These are phyloP conservation scores for Hypsibius dujardini DNA, from an alignment of 1,140 invertebrate species.

Conservation along the genomic window DNA sequence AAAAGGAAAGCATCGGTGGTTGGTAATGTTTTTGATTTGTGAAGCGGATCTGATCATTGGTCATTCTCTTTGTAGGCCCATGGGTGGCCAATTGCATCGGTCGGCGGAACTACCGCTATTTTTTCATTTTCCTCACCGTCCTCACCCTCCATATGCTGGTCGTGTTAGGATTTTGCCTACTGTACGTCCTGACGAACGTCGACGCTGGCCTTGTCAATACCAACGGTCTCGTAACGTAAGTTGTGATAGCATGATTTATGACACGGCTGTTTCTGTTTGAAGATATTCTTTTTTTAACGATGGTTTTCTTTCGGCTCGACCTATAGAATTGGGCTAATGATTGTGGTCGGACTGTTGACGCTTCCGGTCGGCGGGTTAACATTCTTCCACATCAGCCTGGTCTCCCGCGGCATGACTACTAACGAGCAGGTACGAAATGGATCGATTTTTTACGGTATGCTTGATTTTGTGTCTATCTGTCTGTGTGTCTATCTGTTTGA, in stretches of 20 bases:
- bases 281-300: neutral
- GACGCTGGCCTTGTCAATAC: neutral
- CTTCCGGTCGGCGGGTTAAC: slow-evolving; percentile 94
- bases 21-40: no score
- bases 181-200: slow-evolving; percentile 51
- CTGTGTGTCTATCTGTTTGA: no score
- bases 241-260: neutral
- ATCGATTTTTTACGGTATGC: no score
- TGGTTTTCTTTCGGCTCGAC: no score
- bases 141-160: slow-evolving; percentile 89
- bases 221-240: slow-evolving; percentile 1
- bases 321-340: slow-evolving; percentile 60
- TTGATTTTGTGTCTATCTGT: no score
- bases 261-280: neutral
- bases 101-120: slow-evolving; percentile 89
- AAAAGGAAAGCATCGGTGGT: no score
- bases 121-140: slow-evolving; percentile 92
- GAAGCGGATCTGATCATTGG: neutral
- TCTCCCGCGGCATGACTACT: slow-evolving; percentile 88
- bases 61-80: slow-evolving; percentile 37
- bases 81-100: slow-evolving; percentile 99
- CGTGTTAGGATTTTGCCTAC: slow-evolving; percentile 77
- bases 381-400: slow-evolving; percentile 89
- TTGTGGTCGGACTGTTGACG: slow-evolving; percentile 46
- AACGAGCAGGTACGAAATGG: slow-evolving; percentile 67